These are phyloP conservation scores for Caenorhabditis becei DNA, from an alignment of 2,888 invertebrate genomes.

Conservation along the genomic window DNA sequence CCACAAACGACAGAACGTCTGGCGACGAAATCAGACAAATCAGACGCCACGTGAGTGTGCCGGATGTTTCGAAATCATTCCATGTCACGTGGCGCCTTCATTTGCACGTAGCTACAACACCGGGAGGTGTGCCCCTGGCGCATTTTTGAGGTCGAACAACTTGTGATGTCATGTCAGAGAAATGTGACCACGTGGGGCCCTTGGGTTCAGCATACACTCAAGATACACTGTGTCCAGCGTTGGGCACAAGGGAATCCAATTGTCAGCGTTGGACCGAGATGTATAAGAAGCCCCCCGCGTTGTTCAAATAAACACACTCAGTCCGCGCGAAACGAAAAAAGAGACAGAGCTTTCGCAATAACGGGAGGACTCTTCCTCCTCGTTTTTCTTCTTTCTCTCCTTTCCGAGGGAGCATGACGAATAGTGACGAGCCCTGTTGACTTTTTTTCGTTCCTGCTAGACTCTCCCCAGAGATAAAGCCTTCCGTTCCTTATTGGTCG, in stretches of 20 bases:
- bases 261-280: background rate
- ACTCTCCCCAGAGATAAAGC: conserved; percentile 30
- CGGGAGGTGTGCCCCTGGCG: conserved; percentile 37
- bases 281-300: conserved; percentile 25
- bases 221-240: conserved; percentile 47
- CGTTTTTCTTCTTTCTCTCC: conserved; percentile 4
- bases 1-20: conserved; percentile 37
- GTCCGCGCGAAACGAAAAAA: conserved; percentile 27
- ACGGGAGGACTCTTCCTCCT: background rate
- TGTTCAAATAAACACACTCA: conserved; percentile 50
- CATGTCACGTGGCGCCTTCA: conserved; percentile 40
- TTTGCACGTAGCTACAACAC: conserved; percentile 42
- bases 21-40: conserved; percentile 38
- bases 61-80: conserved; percentile 55
- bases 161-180: conserved; percentile 53
- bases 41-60: conserved; percentile 38
- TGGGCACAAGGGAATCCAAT: conserved; percentile 38
- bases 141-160: conserved; percentile 11
- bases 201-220: conserved; percentile 57
- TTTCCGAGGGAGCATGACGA: background rate
- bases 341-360: conserved; percentile 45
- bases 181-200: conserved; percentile 47
- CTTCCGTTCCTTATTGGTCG: conserved; percentile 21
- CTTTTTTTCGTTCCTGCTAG: conserved; percentile 28
- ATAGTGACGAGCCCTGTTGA: conserved; percentile 34